Percentiles rank a stretch among this genome's conserved stretches.
phyloP scores from a whole-genome alignment of 2,888 invertebrate species.

The Eurytoma adleriae region DNA sequence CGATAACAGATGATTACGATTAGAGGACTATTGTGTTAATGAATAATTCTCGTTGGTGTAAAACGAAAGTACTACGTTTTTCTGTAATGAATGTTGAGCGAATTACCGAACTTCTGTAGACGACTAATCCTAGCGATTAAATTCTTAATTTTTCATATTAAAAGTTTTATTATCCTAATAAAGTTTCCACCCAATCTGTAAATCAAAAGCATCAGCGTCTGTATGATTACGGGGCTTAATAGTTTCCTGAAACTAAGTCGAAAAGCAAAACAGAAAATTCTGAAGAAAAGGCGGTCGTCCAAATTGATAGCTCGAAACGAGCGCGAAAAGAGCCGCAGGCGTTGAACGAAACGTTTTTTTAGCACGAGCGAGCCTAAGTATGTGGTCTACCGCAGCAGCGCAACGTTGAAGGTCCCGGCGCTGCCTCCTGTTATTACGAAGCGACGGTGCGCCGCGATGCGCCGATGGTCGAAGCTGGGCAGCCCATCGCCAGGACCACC shows the following conservation, averaged over 20 bases:
- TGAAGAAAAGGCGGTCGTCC: constrained; percentile 18
- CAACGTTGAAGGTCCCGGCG: neutral
- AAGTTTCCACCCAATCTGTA: neutral
- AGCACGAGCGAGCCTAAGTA: constrained; percentile 11
- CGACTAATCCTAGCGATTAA: too few species aligned
- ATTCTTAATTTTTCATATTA: neutral
- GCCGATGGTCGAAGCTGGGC: neutral
- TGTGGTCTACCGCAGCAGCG: constrained; percentile 27
- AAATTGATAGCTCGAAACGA: constrained; percentile 36
- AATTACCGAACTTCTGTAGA: too few species aligned
- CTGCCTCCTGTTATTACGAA: constrained; percentile 15
- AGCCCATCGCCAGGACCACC: constrained; percentile 42
- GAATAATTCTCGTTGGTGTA: too few species aligned
- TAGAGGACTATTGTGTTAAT: too few species aligned
- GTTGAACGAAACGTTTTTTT: constrained; percentile 17
- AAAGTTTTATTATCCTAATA: constrained; percentile 3
- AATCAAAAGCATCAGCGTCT: constrained; percentile 15
- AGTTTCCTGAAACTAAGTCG: neutral
- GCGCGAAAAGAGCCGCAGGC: neutral
- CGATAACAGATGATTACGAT: neutral
- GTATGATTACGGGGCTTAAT: neutral
- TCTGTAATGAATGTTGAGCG: too few species aligned
- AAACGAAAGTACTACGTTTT: too few species aligned
- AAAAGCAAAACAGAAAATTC: neutral
- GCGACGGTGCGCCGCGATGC: neutral